Evolutionary conservation across 30 jellyfish, hydroid and myxozoan species (phyloP), one percentile per base, ranked within the genome.

Genomic region (Haliclystus octoradiatus): DNA sequence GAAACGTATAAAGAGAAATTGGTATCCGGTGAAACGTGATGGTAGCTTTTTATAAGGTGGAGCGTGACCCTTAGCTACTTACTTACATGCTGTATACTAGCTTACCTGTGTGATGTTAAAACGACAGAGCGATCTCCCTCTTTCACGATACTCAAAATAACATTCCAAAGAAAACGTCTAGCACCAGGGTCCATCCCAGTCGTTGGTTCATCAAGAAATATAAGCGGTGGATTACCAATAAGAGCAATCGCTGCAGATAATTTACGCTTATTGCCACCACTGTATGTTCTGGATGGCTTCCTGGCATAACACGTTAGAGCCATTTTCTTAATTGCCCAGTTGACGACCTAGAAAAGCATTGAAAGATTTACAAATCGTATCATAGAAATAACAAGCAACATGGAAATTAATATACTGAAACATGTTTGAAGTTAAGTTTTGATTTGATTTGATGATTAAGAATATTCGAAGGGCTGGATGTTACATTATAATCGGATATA

Each of bases 111-210:
- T 30, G 94, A 83, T 28, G 98, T 89, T 23, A 89, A 65, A 2
- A 89, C 82, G 40, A 89, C 98, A 24, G 97, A 88, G 19, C 94
- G 85, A 7, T 87, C 74, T 25, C 98, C 98, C 34, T 76, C 72
- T 9, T 82, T 84, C 5, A 82, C 72, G 34, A 89, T 81, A 53
- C 94, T 81, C 22, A 81, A 73, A 24, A 89, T 82, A 61, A 82
- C 73, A 61, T 89, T 89, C 98, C 98, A 89, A 29, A 89, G 63
- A 50, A 89, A 82, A 33, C 98, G 92, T 23, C 98, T 78, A 0
- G 95, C 98, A 53, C 95, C 95, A 2, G 98, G 98, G 64, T 89
- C 98, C 98, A 89, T 89, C 12, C 98, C 98, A 25, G 98, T 82
- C 0, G 98, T 89, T 47, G 98, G 98, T 61, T 89, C 98, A 72